Base-by-base conservation (phyloP, 2,797 vertebrate genomes). In the Ciconia nigra region DNA sequence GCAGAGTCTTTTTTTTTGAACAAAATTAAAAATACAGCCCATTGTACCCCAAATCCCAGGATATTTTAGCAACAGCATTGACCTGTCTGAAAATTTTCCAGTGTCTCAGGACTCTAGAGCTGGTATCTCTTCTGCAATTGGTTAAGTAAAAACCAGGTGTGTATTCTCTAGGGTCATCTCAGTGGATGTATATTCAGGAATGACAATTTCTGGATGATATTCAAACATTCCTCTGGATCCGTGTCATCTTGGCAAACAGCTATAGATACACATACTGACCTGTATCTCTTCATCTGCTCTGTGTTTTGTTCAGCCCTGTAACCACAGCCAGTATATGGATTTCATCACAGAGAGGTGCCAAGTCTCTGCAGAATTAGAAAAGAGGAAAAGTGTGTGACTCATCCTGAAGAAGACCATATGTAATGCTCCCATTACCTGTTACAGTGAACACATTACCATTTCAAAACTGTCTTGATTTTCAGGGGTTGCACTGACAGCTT, bases 231-330 rank as follows among this genome's bases (percentile, higher is more conserved):
- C 41, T 93, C 78, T 93, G 86, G 76, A 87, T 78, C 82, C 37
- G 7, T 95, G 90, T 96, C 94, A 95, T 97, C 81, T 96, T 97
- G 96, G 95, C 94, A 95, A 90, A 93, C 76, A 58, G 73, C 37
- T 91, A 46, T 58, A 59, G 78, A 93, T 61, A 85, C 42, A 77
- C 52, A 89, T 77, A 93, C 80, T 93, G 88, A 96, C 89, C 95
- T 96, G 92, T 80, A 96, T 92, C 83, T 94, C 91, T 86, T 90
- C 92, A 91, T 94, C 95, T 97, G 85, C 52, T 93, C 71, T 73
- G 49, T 87, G 74, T 80, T 92, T 85, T 89, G 13, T 66, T 92
- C 85, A 88, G 83, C 70, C 61, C 52, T 78, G 78, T 84, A 96
- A 93, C 76, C 52, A n/a, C 46, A 89, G 72, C 69, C 35, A 80